Evolutionary conservation across 1,140 invertebrate genomes (phyloP).

Genomic region (Panagrolaimus sp.): DNA sequence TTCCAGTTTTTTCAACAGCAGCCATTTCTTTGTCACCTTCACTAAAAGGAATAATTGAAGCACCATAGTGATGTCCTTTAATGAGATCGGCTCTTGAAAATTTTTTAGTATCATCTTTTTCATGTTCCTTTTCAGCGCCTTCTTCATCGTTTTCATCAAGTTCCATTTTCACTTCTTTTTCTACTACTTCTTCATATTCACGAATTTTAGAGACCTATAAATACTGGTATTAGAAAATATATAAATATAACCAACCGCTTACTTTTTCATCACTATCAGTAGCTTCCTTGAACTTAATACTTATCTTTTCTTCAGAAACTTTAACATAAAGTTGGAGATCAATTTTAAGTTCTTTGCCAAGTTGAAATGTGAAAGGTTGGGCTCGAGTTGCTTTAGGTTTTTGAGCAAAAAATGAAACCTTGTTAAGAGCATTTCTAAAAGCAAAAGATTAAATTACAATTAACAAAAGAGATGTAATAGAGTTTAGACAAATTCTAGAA

Average conservation of each 20-base stretch:
- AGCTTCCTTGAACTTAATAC: not conserved
- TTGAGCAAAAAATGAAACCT: not conserved
- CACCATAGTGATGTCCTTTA: not conserved
- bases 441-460: not conserved
- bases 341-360: conserved; percentile 11
- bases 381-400: conserved; percentile 15
- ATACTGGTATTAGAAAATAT: not conserved
- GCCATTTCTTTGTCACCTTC: conserved; percentile 15
- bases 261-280: not conserved
- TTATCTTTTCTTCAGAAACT: not conserved
- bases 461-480: not conserved
- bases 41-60: conserved; percentile 11
- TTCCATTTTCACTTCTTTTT: conserved; percentile 6
- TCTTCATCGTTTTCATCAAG: conserved; percentile 4
- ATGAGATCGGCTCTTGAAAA: not conserved
- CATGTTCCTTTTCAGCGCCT: not conserved
- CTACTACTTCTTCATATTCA: not conserved
- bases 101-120: not conserved
- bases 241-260: not conserved
- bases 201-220: conserved; percentile 15
- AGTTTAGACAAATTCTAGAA: no score
- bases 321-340: conserved; percentile 20
- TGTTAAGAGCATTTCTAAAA: conserved; percentile 10
- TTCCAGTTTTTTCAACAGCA: not conserved
- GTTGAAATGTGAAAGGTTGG: conserved; percentile 17